phyloP scores from a whole-genome alignment of 2,888 invertebrate species.

The Coelogynopora nodosa region DNA sequence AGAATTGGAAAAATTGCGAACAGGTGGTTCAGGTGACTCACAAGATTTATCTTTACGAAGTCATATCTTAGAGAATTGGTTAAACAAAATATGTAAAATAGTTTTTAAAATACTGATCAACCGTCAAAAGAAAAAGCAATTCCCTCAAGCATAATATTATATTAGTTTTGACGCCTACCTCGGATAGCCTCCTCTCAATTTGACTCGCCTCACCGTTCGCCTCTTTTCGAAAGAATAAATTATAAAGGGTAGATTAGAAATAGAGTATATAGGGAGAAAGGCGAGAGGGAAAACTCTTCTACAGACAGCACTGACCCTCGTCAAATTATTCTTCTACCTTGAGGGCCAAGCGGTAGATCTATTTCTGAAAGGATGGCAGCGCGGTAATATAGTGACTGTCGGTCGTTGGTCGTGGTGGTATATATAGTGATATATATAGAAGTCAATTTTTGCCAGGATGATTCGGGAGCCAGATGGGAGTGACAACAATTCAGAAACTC shows the following conservation, averaged over 20 bases:
- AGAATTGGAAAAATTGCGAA: background rate
- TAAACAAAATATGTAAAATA: slow-evolving; percentile 9
- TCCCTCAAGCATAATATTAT: background rate
- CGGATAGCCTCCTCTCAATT: background rate
- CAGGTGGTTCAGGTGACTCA: background rate
- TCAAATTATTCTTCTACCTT: slow-evolving; percentile 4
- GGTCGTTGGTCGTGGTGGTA: background rate
- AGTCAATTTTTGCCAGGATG: background rate
- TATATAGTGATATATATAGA: background rate
- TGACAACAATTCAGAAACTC: slow-evolving; percentile 21
- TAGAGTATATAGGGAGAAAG: background rate
- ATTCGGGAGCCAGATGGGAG: background rate
- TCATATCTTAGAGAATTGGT: background rate
- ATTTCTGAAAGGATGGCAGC: no score
- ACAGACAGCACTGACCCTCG: background rate
- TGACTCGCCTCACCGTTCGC: background rate
- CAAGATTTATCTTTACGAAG: background rate
- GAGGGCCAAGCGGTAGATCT: background rate
- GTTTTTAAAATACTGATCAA: background rate
- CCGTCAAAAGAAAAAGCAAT: background rate
- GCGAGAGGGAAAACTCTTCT: background rate
- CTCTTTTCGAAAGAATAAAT: background rate
- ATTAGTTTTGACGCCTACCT: background rate
- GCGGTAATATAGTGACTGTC: no score
- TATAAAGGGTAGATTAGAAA: background rate